phyloP scores from a whole-genome alignment of 2,888 invertebrate species.

The Synergus umbraculus region DNA sequence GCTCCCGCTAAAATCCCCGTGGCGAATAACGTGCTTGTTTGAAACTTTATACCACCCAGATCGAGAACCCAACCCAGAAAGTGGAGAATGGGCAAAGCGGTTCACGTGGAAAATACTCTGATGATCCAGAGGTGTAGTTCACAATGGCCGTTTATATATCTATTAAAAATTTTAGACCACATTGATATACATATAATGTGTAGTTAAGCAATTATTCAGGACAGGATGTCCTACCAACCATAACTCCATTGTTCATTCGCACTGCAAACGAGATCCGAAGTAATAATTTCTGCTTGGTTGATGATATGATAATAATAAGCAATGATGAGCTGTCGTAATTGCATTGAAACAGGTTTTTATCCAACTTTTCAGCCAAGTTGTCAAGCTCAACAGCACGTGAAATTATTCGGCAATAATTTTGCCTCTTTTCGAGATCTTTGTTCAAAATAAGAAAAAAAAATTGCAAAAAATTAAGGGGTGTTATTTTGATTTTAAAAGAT shows the following conservation, averaged over 20 bases:
- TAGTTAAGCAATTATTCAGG: constrained; percentile 14
- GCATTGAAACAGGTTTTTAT: constrained; percentile 22
- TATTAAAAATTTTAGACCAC: constrained; percentile 38
- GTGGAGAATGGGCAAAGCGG: not conserved
- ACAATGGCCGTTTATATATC: constrained; percentile 33
- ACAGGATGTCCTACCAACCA: constrained; percentile 31
- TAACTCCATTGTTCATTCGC: constrained; percentile 20
- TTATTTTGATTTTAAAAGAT: too few species aligned
- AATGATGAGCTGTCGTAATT: constrained; percentile 15
- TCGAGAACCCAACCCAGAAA: constrained; percentile 2
- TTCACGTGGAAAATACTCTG: constrained; percentile 30
- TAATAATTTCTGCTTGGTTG: constrained; percentile 34
- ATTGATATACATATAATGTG: constrained; percentile 7
- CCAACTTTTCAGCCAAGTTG: not conserved
- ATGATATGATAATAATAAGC: constrained; percentile 38
- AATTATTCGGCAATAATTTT: not conserved
- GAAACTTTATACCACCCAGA: constrained; percentile 33
- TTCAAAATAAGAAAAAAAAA: too few species aligned
- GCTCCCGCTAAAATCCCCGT: constrained; percentile 32
- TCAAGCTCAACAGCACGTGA: not conserved
- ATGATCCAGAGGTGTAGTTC: constrained; percentile 19
- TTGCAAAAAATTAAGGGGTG: too few species aligned
- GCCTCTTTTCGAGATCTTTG: not conserved
- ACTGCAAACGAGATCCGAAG: constrained; percentile 11
- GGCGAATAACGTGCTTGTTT: constrained; percentile 37